These are phyloP conservation scores for Hyposoter didymator DNA, from an alignment of 2,888 invertebrate species.

Conservation along the genomic window DNA sequence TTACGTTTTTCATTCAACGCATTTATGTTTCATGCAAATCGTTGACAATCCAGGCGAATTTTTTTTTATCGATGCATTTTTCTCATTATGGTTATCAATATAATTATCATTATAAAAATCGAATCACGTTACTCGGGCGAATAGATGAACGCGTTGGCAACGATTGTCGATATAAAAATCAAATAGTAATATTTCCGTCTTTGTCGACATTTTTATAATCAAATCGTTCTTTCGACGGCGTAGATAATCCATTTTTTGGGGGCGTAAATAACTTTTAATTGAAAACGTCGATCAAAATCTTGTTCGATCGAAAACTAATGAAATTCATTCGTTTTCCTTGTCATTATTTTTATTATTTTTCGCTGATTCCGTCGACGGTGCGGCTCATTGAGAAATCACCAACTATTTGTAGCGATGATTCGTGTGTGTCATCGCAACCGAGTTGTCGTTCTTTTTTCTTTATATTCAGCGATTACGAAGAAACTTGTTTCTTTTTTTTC, in stretches of 20 bases:
- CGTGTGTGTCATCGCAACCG: conserved; percentile 17
- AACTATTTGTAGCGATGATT: conserved; percentile 16
- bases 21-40: not conserved
- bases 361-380: not conserved
- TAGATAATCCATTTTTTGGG: not conserved
- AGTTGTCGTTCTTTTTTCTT: not conserved
- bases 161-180: not conserved
- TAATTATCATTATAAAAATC: not conserved
- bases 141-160: not conserved
- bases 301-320: not conserved
- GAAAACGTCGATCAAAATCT: not conserved
- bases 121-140: not conserved
- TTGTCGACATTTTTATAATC: not conserved
- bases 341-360: not conserved
- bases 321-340: not conserved
- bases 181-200: not conserved
- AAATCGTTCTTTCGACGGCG: not conserved
- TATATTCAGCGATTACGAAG: conserved; percentile 3
- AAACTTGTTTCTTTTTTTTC: not conserved
- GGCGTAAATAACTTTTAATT: not conserved
- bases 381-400: not conserved
- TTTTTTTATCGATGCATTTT: not conserved
- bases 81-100: too few species aligned
- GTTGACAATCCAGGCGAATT: not conserved
- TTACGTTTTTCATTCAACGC: not conserved